Evolutionary conservation across 2,888 invertebrate genomes (phyloP).

Genomic region (Tachina grossa): DNA sequence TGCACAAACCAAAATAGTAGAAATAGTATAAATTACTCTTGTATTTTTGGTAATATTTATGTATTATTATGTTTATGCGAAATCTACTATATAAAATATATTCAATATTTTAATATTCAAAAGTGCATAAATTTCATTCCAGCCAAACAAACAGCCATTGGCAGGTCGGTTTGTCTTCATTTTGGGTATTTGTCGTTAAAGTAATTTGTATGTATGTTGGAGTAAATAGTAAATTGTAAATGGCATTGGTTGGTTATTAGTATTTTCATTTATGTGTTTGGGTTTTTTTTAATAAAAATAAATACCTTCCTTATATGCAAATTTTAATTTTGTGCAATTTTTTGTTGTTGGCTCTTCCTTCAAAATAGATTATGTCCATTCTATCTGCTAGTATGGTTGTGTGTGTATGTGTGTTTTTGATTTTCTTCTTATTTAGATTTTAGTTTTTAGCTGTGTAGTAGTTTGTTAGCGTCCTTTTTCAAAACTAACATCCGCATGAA

Average conservation of each 20-base stretch:
- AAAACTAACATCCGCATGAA: slow-evolving; percentile 90
- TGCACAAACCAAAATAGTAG: slow-evolving; percentile 42
- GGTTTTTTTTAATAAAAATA: slow-evolving; percentile 47
- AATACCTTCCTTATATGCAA: slow-evolving; percentile 66
- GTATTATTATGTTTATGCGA: slow-evolving; percentile 17
- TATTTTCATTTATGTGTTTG: not conserved
- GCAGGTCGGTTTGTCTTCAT: not conserved
- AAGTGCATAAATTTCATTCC: slow-evolving; percentile 30
- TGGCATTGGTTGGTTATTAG: not conserved
- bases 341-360: slow-evolving; percentile 38
- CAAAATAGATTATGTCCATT: slow-evolving; percentile 25
- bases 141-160: not conserved
- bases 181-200: slow-evolving; percentile 14
- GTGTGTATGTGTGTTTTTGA: not conserved
- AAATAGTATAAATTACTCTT: slow-evolving; percentile 46
- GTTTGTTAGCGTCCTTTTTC: slow-evolving; percentile 79
- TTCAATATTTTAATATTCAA: slow-evolving; percentile 55
- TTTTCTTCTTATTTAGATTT: slow-evolving; percentile 47
- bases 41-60: slow-evolving; percentile 38
- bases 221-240: slow-evolving; percentile 45
- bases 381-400: not conserved
- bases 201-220: slow-evolving; percentile 34
- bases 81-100: slow-evolving; percentile 10
- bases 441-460: slow-evolving; percentile 41
- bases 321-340: slow-evolving; percentile 53